Conservation (phyloP, 2,888 invertebrate species). For the Gymnocheta viridis region DNA sequence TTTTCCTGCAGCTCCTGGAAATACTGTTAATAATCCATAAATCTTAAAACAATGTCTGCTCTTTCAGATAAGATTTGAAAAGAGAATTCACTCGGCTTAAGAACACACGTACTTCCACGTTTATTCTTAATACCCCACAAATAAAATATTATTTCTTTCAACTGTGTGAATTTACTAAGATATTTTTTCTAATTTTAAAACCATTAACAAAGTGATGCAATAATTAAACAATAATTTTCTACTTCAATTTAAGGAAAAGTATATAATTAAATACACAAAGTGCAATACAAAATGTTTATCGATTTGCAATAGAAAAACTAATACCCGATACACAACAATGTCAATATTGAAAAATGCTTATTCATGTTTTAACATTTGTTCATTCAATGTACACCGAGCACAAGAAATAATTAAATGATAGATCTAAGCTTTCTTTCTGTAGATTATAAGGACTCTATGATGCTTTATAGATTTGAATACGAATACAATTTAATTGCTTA, state of each 20-base stretch:
- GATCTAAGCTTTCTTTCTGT: neutral
- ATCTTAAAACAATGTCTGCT: too few species aligned
- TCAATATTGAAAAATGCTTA: neutral
- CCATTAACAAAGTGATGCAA: constrained; percentile 13
- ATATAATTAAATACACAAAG: neutral
- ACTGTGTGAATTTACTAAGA: neutral
- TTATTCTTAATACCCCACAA: too few species aligned
- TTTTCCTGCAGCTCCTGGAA: too few species aligned
- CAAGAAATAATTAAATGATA: constrained; percentile 5
- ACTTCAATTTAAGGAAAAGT: neutral
- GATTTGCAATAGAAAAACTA: constrained; percentile 21
- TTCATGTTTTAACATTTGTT: neutral
- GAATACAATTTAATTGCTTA: neutral
- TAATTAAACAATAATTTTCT: constrained; percentile 23
- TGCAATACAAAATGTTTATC: neutral
- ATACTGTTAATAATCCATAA: too few species aligned
- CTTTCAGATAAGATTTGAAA: too few species aligned
- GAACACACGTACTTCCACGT: too few species aligned
- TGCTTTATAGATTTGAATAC: constrained; percentile 14
- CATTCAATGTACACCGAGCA: neutral
- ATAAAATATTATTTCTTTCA: neutral
- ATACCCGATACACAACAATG: neutral
- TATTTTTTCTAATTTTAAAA: neutral
- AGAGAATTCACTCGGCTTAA: too few species aligned
- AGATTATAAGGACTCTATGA: constrained; percentile 15